Evolutionary conservation across 2,113 vertebrate species (phyloP).

Genomic region (Eulemur macaco): DNA sequence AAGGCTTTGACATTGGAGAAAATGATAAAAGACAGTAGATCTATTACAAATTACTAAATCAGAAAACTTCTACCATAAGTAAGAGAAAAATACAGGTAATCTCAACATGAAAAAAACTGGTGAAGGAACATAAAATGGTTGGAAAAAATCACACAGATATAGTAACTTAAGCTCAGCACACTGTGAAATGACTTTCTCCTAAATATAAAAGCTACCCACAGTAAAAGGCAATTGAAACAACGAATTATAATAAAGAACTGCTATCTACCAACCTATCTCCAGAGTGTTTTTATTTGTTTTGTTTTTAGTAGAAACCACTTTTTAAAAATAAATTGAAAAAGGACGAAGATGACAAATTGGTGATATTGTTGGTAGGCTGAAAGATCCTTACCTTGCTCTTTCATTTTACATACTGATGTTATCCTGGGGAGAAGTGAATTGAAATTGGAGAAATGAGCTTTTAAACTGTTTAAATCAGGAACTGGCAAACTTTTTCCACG

Average conservation of each 20-base stretch:
- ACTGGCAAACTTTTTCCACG: not conserved
- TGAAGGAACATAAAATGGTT: not conserved
- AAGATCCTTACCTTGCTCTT: not conserved
- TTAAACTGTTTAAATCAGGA: slow-evolving; percentile 37
- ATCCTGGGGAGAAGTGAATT: not conserved
- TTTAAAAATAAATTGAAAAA: not conserved
- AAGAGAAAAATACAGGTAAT: slow-evolving; percentile 24
- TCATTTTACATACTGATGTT: not conserved
- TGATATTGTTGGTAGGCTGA: not conserved
- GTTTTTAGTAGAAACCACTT: not conserved
- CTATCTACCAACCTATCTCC: not conserved
- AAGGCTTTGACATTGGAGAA: not conserved
- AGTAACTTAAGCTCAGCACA: not conserved
- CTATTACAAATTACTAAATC: slow-evolving; percentile 18
- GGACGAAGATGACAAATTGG: not conserved
- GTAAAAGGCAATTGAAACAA: slow-evolving; percentile 51
- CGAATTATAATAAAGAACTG: slow-evolving; percentile 30
- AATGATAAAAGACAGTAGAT: not conserved
- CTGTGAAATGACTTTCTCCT: not conserved
- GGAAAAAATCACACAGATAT: not conserved
- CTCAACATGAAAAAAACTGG: not conserved
- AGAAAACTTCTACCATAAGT: not conserved
- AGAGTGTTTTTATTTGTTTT: not conserved
- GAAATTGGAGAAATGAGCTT: not conserved
- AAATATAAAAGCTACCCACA: slow-evolving; percentile 25